These are phyloP conservation scores for Catharus fuscescens DNA, from an alignment of 2,113 vertebrate species.

Conservation along the genomic window DNA sequence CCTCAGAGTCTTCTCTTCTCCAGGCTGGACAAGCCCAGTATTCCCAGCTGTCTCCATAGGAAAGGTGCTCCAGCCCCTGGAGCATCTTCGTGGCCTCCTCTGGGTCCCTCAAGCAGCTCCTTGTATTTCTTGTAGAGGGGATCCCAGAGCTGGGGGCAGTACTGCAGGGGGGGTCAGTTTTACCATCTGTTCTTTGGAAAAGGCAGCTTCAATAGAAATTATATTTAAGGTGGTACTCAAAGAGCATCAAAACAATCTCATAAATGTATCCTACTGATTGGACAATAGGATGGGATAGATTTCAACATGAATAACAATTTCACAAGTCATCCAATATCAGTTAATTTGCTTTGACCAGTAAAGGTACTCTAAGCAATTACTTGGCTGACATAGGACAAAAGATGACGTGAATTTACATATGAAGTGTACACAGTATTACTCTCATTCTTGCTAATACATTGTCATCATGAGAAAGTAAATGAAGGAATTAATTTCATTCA, in stretches of 20 bases:
- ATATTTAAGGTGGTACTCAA: not conserved
- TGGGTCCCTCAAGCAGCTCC: not conserved
- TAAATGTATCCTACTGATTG: not conserved
- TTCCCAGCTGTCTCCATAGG: not conserved
- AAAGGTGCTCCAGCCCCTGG: not conserved
- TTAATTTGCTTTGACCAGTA: slow-evolving; percentile 8
- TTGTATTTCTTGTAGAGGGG: not conserved
- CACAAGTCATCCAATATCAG: not conserved
- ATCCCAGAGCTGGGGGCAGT: not conserved
- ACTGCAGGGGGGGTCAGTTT: not conserved
- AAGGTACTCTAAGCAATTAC: slow-evolving; percentile 19
- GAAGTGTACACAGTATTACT: slow-evolving; percentile 5
- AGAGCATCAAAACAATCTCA: not conserved
- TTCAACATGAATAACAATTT: not conserved
- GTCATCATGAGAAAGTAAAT: not conserved
- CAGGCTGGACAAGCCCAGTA: not conserved
- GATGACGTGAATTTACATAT: slow-evolving; percentile 11
- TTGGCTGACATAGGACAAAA: not conserved
- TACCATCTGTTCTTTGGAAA: not conserved
- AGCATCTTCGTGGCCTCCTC: not conserved
- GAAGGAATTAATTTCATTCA: slow-evolving; percentile 42
- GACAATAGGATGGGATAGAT: not conserved
- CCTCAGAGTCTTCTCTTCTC: not conserved
- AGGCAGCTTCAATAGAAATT: not conserved
- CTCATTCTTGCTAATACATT: not conserved